Conservation (phyloP, 1,140 invertebrate genomes). For the Acromyrmex echinatior region DNA sequence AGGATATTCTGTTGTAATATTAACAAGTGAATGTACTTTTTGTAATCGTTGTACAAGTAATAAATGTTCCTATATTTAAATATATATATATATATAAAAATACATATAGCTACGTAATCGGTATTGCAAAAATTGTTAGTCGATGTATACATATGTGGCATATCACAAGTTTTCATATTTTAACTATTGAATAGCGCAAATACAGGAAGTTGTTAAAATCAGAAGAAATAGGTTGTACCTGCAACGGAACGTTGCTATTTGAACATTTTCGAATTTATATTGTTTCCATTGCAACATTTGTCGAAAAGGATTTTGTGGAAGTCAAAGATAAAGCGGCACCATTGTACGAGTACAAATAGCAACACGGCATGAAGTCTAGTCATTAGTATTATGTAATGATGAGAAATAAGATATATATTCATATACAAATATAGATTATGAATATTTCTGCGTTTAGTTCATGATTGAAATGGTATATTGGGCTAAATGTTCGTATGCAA, state of each 20-base stretch:
- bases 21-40: slow-evolving; percentile 30
- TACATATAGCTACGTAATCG: slow-evolving; percentile 25
- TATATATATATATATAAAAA: slow-evolving; percentile 2
- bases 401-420: not conserved
- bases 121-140: slow-evolving; percentile 54
- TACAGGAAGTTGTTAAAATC: not conserved
- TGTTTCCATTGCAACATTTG: not conserved
- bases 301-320: slow-evolving; percentile 3
- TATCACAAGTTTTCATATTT: slow-evolving; percentile 57
- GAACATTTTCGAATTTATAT: slow-evolving; percentile 53
- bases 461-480: not conserved
- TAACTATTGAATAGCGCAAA: not conserved
- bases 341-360: slow-evolving; percentile 72
- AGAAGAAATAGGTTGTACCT: slow-evolving; percentile 71
- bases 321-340: slow-evolving; percentile 10
- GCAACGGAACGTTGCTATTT: slow-evolving; percentile 78
- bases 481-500: too few species aligned
- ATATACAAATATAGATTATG: not conserved
- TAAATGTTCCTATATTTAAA: slow-evolving; percentile 36
- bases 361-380: slow-evolving; percentile 78
- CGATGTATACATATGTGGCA: slow-evolving; percentile 41
- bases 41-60: slow-evolving; percentile 25
- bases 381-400: slow-evolving; percentile 58
- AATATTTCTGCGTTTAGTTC: not conserved
- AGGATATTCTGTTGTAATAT: not conserved